Conservation (phyloP, 2,888 invertebrate genomes). For the Hartigia nigra region DNA sequence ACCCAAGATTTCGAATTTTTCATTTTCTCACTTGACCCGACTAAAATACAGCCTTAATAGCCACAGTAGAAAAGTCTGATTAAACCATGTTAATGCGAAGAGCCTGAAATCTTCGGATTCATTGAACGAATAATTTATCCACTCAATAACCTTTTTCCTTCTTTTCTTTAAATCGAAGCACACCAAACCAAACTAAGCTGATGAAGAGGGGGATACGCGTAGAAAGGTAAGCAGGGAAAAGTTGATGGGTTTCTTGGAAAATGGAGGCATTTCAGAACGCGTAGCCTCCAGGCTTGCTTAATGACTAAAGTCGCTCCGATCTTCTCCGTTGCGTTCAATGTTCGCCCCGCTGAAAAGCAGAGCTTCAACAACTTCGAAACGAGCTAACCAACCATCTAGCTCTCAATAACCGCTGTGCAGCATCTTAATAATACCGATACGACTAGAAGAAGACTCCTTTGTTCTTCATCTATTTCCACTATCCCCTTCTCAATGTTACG, state of each 20-base stretch:
- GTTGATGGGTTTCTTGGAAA: not conserved
- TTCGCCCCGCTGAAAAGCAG: slow-evolving; percentile 28
- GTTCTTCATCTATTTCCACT: not conserved
- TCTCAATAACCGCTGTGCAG: slow-evolving; percentile 44
- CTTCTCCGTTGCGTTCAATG: slow-evolving; percentile 16
- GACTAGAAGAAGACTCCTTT: slow-evolving; percentile 10
- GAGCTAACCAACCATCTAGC: slow-evolving; percentile 52
- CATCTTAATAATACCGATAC: slow-evolving; percentile 39
- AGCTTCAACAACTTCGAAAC: slow-evolving; percentile 47
- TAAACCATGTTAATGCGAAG: not conserved
- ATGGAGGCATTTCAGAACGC: slow-evolving; percentile 13
- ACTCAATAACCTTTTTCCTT: not conserved
- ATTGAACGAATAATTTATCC: not conserved
- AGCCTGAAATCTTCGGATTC: not conserved
- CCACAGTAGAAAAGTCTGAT: not conserved
- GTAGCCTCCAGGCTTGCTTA: slow-evolving; percentile 53
- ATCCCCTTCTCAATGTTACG: not conserved
- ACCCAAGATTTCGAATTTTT: not conserved
- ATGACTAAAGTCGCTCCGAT: slow-evolving; percentile 53
- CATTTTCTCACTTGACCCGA: not conserved
- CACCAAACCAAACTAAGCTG: slow-evolving; percentile 16
- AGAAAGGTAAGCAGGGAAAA: slow-evolving; percentile 20
- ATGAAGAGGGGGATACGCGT: not conserved
- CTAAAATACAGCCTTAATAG: not conserved
- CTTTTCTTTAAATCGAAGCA: not conserved